A percentile compares a stretch with the other conserved stretches of the same genome.
These are phyloP conservation scores for Dryoscopus gambensis DNA, from an alignment of 2,113 vertebrate species.

Conservation along the genomic window DNA sequence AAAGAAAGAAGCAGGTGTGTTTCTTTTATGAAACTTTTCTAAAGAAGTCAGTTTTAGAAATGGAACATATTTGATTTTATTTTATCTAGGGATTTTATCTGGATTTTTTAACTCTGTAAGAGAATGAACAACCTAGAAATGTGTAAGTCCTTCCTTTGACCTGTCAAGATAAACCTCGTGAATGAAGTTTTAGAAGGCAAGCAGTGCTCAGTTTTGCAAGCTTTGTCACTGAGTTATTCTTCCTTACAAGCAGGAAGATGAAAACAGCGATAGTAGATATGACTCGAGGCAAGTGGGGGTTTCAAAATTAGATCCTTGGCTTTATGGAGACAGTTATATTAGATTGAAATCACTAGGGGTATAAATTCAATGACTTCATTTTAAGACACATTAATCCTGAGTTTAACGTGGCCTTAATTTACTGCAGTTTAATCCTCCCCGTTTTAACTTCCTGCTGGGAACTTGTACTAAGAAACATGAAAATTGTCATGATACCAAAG, in stretches of 20 bases:
- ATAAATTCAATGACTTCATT: background rate
- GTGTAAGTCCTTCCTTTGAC: background rate
- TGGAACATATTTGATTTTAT: background rate
- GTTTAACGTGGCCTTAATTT: background rate
- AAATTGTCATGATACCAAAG: background rate
- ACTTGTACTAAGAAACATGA: background rate
- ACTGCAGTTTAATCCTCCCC: slow-evolving; percentile 2
- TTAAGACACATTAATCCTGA: background rate
- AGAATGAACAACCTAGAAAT: background rate
- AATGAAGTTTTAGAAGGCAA: background rate
- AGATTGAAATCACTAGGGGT: background rate
- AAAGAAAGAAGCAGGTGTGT: background rate
- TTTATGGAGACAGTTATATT: background rate
- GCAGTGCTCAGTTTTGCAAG: background rate
- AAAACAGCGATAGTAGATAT: background rate
- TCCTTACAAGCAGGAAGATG: background rate
- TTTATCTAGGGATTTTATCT: background rate
- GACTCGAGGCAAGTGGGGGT: background rate
- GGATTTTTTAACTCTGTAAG: background rate
- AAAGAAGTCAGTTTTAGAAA: background rate
- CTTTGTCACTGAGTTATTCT: background rate
- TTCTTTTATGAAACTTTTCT: background rate
- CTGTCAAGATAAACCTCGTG: background rate
- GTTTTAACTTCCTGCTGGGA: slow-evolving; percentile 23
- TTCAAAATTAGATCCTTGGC: background rate